phyloP scores from a whole-genome alignment of 1,140 invertebrate genomes.

The Papilio aristodemus region DNA sequence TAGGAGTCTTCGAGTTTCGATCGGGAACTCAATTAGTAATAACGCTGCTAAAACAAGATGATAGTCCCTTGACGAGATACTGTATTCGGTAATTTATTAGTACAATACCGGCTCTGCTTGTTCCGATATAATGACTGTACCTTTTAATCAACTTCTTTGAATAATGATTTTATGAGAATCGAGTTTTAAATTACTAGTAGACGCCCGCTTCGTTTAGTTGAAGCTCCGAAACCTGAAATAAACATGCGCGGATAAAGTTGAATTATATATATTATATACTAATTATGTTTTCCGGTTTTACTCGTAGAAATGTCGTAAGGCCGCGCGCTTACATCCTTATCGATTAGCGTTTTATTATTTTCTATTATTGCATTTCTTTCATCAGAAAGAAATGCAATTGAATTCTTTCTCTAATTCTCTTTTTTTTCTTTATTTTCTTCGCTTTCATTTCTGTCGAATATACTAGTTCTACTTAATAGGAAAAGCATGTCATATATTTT shows the following conservation, averaged over 20 bases:
- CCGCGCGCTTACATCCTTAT: no score
- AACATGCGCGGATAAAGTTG: background rate
- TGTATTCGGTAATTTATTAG: background rate
- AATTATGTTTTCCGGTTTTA: no score
- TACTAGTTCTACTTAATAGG: no score
- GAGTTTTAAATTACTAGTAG: background rate
- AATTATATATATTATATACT: no score
- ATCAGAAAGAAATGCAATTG: no score
- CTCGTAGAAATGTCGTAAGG: no score
- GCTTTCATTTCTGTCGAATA: no score
- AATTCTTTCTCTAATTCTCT: no score
- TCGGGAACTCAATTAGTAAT: conserved; percentile 33
- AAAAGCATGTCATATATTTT: no score
- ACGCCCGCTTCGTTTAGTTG: background rate
- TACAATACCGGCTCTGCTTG: conserved; percentile 5
- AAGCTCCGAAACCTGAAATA: background rate
- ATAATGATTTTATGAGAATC: background rate
- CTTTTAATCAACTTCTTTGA: background rate
- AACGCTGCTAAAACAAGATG: conserved; percentile 18
- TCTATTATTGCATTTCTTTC: no score
- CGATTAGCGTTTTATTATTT: no score
- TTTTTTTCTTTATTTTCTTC: no score
- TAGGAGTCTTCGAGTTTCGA: conserved; percentile 22
- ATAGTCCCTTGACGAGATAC: conserved; percentile 3
- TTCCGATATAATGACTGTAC: background rate